Evolutionary conservation across 2,113 vertebrate species (phyloP).

Genomic region (Vulpes ferrilata): DNA sequence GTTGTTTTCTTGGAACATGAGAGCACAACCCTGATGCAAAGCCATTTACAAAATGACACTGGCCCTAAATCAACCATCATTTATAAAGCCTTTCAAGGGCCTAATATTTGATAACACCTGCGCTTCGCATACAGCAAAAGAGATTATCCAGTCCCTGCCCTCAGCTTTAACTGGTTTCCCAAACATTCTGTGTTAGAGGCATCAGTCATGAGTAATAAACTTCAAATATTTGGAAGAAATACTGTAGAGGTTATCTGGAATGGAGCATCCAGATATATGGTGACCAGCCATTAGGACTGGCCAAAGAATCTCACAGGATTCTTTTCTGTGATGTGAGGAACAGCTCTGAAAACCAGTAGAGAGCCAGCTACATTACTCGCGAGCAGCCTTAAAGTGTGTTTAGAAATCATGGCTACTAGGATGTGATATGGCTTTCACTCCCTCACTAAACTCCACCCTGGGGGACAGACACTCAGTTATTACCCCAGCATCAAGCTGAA

Average conservation of each 20-base stretch:
- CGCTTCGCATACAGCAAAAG: not conserved
- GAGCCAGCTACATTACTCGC: not conserved
- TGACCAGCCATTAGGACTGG: not conserved
- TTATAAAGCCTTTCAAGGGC: not conserved
- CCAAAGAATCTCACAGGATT: not conserved
- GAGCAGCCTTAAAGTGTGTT: not conserved
- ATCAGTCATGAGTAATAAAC: not conserved
- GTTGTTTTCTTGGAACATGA: not conserved
- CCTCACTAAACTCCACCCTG: conserved; percentile 10
- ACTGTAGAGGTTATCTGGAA: not conserved
- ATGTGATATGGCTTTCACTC: not conserved
- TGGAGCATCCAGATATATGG: not conserved
- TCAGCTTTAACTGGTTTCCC: not conserved
- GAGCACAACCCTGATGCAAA: not conserved
- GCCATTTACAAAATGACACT: not conserved
- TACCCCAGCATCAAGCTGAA: conserved; percentile 57
- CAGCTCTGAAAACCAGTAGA: not conserved
- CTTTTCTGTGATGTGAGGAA: not conserved
- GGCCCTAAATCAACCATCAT: not conserved
- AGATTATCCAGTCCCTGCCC: not conserved
- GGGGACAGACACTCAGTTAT: conserved; percentile 43
- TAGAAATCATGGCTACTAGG: not conserved
- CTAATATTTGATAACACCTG: not conserved
- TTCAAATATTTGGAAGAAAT: conserved; percentile 12
- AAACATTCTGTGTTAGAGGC: not conserved